phyloP scores from a whole-genome alignment of 2,888 invertebrate genomes.

The Dugesia japonica region DNA sequence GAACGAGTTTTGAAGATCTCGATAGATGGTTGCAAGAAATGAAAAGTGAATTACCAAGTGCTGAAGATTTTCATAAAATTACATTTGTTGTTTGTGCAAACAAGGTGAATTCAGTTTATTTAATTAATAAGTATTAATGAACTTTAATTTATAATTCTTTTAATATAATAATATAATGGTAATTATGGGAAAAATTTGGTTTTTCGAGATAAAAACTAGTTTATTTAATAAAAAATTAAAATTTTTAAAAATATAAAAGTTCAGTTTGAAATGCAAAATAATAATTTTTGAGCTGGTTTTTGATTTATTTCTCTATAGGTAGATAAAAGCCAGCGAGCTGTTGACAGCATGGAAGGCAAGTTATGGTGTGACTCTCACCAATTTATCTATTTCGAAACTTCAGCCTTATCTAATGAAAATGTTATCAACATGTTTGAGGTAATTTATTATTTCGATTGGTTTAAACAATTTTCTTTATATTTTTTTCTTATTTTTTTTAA shows the following conservation, averaged over 20 bases:
- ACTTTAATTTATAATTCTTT: too few species aligned
- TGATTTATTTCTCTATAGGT: slow-evolving; percentile 37
- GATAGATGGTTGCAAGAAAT: slow-evolving; percentile 48
- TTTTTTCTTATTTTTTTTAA: too few species aligned
- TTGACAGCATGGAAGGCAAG: slow-evolving; percentile 44
- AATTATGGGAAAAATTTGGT: too few species aligned
- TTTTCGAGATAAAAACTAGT: too few species aligned
- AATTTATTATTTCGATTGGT: neutral
- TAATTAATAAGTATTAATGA: too few species aligned
- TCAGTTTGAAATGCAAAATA: too few species aligned
- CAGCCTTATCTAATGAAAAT: slow-evolving; percentile 46
- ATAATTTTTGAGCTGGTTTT: too few species aligned
- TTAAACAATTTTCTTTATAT: too few species aligned
- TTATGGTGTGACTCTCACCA: slow-evolving; percentile 46
- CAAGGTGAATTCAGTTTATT: slow-evolving; percentile 42
- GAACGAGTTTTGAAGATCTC: slow-evolving; percentile 46
- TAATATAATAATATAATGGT: too few species aligned
- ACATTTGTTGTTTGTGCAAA: slow-evolving; percentile 47
- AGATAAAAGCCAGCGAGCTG: slow-evolving; percentile 40
- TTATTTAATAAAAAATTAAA: too few species aligned
- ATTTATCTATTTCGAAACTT: slow-evolving; percentile 47
- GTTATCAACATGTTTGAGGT: slow-evolving; percentile 47
- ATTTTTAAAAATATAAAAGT: too few species aligned
- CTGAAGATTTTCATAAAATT: slow-evolving; percentile 42
- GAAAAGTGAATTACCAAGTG: slow-evolving; percentile 42